A percentile compares a stretch with the other conserved stretches of the same genome.
phyloP scores from a whole-genome alignment of 2,888 invertebrate species.

The Cryptosula pallasiana region DNA sequence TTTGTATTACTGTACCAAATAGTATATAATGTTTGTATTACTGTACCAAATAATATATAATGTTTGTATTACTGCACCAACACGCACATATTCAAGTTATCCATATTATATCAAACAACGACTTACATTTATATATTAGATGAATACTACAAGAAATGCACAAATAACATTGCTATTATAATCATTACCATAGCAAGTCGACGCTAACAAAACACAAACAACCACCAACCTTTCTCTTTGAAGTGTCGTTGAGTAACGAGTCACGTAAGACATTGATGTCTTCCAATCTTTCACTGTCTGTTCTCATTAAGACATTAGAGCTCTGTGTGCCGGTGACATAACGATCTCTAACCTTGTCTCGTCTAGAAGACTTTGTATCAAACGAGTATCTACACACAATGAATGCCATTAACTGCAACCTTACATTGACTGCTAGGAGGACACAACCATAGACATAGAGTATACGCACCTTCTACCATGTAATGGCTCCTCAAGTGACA shows the following conservation, averaged over 20 bases:
- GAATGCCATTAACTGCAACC: too few species aligned
- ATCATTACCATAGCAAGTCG: too few species aligned
- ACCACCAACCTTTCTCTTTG: background rate
- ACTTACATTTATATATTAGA: background rate
- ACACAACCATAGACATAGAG: too few species aligned
- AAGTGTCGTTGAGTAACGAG: background rate
- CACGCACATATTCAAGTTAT: background rate
- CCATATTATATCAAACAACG: background rate
- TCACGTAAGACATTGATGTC: constrained; percentile 7
- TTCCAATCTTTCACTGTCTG: constrained; percentile 13
- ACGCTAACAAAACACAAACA: background rate
- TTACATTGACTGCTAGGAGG: too few species aligned
- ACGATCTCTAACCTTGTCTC: background rate
- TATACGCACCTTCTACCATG: background rate
- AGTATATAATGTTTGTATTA: too few species aligned
- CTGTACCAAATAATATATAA: too few species aligned
- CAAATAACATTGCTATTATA: too few species aligned
- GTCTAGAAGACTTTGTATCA: background rate
- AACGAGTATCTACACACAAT: background rate
- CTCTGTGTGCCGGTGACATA: background rate
- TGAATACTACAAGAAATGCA: background rate
- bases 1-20: too few species aligned
- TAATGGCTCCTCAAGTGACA: constrained; percentile 17
- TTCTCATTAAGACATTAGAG: constrained; percentile 1
- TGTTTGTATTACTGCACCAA: too few species aligned